Evolutionary conservation across 2,888 invertebrate species (phyloP).

Genomic region (Calameuta filiformis): DNA sequence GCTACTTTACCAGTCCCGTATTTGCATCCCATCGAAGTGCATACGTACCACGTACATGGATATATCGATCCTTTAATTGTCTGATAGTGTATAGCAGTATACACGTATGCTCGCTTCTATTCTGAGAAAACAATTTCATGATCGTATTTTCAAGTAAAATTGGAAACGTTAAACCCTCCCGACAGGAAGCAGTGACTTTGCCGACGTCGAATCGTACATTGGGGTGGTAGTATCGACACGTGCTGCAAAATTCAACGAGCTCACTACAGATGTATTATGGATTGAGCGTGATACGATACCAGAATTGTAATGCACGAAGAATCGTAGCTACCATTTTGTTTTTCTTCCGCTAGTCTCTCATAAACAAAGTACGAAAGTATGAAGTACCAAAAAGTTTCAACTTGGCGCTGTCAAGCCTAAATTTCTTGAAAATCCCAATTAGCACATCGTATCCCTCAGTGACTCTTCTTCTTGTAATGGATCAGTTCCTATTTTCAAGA

Average conservation of each 20-base stretch:
- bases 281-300: neutral
- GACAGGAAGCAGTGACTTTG: neutral
- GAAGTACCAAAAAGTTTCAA: neutral
- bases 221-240: neutral
- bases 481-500: too few species aligned
- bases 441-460: neutral
- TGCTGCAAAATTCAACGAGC: conserved; percentile 2
- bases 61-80: neutral
- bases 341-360: neutral
- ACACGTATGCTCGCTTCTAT: neutral
- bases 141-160: neutral
- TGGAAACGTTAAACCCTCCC: neutral
- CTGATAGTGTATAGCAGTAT: neutral
- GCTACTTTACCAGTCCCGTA: neutral
- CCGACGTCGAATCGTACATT: neutral
- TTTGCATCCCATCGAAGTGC: neutral
- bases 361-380: neutral
- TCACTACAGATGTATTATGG: neutral
- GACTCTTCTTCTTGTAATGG: neutral
- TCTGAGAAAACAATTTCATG: neutral
- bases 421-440: neutral
- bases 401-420: neutral
- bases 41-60: neutral
- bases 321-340: neutral
- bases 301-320: neutral